Base-by-base conservation (phyloP, 1,140 invertebrate genomes). In the Calliphora vicina region DNA sequence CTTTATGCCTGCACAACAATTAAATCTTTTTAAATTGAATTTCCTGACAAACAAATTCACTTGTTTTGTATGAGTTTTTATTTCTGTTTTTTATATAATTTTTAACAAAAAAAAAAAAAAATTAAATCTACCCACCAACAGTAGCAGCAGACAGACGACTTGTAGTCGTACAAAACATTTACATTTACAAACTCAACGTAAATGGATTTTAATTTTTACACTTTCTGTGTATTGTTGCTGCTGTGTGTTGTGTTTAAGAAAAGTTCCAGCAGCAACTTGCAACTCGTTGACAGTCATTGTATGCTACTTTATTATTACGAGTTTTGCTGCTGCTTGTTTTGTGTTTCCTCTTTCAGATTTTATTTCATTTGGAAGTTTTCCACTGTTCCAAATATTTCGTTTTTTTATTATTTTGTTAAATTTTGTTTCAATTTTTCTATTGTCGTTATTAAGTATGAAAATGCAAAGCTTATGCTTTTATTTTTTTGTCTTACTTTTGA, bases 241-340 rank as follows among this genome's bases (percentile, higher is more conserved):
- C 5, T 57, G 15, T 15, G n/a, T 57, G 50, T n/a, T 57, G 50
- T 6, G 5, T 57, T 17, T 57, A 57, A 57, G n/a, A 57, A n/a
- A n/a, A 57, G n/a, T 57, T 17, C 15, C 50, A 57, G n/a, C 17
- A 57, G 9, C 61, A 67, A 67, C 8, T 23, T 67, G n/a, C 61
- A 67, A 67, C 61, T 67, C 61, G 61, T 67, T 67, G 61, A 67
- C 61, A 67, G 61, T 67, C 61, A 67, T 67, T 67, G 61, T 67
- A 67, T 67, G 57, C 61, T 67, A 25, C 61, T 25, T 23, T 25
- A 23, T 67, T 67, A 67, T 67, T 10, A 67, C 20, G 23, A 23
- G 57, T 8, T n/a, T 67, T 67, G 61, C 61, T 67, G 50, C 15
- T 57, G 15, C 50, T 57, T 3, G 4, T 57, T 15, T n/a, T 57